Evolutionary conservation across 2,797 vertebrate species (phyloP).

Genomic region (Notoglanidium macrostoma): DNA sequence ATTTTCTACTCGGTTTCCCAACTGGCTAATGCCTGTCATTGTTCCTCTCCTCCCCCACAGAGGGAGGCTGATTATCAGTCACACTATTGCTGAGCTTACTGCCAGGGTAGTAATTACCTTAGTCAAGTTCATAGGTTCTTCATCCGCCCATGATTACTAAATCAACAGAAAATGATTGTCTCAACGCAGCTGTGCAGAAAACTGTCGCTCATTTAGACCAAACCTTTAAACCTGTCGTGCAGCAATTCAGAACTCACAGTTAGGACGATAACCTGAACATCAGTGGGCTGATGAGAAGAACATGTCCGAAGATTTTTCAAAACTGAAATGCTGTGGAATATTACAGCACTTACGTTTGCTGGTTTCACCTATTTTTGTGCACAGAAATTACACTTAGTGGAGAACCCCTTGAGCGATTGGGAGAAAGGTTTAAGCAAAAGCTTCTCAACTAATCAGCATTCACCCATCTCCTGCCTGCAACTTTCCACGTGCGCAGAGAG

Average conservation of each 20-base stretch:
- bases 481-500: not conserved
- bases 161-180: slow-evolving; percentile 41
- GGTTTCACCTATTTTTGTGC: not conserved
- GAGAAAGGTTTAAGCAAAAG: slow-evolving; percentile 1
- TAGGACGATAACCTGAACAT: slow-evolving; percentile 25
- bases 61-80: slow-evolving; percentile 60
- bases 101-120: slow-evolving; percentile 61
- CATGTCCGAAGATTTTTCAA: slow-evolving; percentile 30
- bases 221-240: not conserved
- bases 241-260: slow-evolving; percentile 10
- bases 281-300: slow-evolving; percentile 35
- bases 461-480: slow-evolving; percentile 14
- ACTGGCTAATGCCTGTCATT: slow-evolving; percentile 28
- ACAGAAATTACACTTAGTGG: not conserved
- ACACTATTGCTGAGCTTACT: slow-evolving; percentile 40
- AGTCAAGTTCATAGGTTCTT: slow-evolving; percentile 56
- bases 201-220: slow-evolving; percentile 21
- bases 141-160: slow-evolving; percentile 48
- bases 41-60: slow-evolving; percentile 28
- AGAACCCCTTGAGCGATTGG: not conserved
- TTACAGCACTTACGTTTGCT: not conserved
- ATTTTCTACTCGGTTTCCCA: slow-evolving; percentile 14
- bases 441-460: slow-evolving; percentile 16
- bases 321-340: slow-evolving; percentile 21
- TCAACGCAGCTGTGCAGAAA: slow-evolving; percentile 38